Base-by-base conservation (phyloP, 2,888 invertebrate species). In the Leucophenga maculata region DNA sequence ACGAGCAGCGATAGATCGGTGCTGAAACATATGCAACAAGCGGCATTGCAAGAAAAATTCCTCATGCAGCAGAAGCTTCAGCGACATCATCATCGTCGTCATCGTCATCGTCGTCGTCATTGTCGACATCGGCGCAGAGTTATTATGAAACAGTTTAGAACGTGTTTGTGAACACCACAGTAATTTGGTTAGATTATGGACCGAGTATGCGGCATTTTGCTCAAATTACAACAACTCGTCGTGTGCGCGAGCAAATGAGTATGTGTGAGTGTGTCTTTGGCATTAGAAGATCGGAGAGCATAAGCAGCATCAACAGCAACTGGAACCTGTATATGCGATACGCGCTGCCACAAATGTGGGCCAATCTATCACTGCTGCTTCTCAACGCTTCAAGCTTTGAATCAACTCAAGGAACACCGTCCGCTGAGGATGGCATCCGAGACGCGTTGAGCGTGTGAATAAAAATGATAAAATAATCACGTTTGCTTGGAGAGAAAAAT, bases 131-230 rank as follows among this genome's bases (percentile, higher is more conserved):
- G 70, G 68, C 69, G 76, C 76, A 78, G 78, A 81, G 84, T 85
- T 84, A 85, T 84, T 84, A 85, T 85, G 84, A 85, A 84, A 83
- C 85, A 85, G 79, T 80, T 80, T 80, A 80, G 80, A 80, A 80
- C 80, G 80, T 83, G 80, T 80, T 83, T 80, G 80, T 83, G 80
- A 83, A 82, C 80, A 80, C 80, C 80, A 83, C 75, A 83, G 80
- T 80, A 80, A 80, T 80, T 80, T 80, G 79, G 80, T 80, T 80
- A 80, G 84, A 83, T 80, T 80, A 82, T 82, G 69, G 65, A 75
- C 72, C 72, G 73, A 75, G 77, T 72, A 74, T 22, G 57, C 73
- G 75, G 75, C 59, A 67, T 64, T 32, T 64, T 64, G 48, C 46
- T 64, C 48, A 64, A 64, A 64, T 64, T 64, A 64, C 62, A 64